phyloP scores from a whole-genome alignment of 2,888 invertebrate genomes.

The Apantesis nais region DNA sequence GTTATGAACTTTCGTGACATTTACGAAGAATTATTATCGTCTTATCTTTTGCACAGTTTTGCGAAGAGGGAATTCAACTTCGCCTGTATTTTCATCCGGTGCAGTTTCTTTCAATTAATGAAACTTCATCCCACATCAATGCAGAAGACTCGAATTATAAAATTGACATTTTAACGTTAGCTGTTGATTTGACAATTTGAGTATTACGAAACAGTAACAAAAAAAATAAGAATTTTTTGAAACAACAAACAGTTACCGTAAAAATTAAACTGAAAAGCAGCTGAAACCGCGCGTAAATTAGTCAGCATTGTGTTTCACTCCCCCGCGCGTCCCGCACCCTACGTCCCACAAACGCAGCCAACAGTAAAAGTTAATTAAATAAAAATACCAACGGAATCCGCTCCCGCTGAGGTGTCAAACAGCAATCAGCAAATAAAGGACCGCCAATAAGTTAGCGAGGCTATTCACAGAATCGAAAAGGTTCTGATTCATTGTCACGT shows the following conservation, averaged over 20 bases:
- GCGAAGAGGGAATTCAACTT: constrained; percentile 69
- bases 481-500: constrained; percentile 84
- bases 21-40: constrained; percentile 83
- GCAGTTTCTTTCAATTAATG: constrained; percentile 74
- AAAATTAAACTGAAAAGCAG: constrained; percentile 63
- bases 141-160: neutral
- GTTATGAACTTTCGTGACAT: constrained; percentile 84
- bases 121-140: constrained; percentile 13
- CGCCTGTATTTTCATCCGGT: constrained; percentile 67
- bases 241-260: constrained; percentile 56
- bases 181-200: too few relatives aligned
- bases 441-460: constrained; percentile 81
- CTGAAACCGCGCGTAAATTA: constrained; percentile 74
- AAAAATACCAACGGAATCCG: constrained; percentile 75
- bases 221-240: constrained; percentile 57
- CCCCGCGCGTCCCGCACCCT: constrained; percentile 44
- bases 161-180: neutral
- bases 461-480: constrained; percentile 80
- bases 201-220: constrained; percentile 50
- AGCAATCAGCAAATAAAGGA: constrained; percentile 83
- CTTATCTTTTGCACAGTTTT: constrained; percentile 74
- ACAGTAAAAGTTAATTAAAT: constrained; percentile 77
- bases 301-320: constrained; percentile 71
- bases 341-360: constrained; percentile 62
- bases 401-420: constrained; percentile 77